Evolutionary conservation across 2,888 invertebrate genomes (phyloP), one percentile per base, ranked within the genome.

Genomic region (Drosophila tripunctata): DNA sequence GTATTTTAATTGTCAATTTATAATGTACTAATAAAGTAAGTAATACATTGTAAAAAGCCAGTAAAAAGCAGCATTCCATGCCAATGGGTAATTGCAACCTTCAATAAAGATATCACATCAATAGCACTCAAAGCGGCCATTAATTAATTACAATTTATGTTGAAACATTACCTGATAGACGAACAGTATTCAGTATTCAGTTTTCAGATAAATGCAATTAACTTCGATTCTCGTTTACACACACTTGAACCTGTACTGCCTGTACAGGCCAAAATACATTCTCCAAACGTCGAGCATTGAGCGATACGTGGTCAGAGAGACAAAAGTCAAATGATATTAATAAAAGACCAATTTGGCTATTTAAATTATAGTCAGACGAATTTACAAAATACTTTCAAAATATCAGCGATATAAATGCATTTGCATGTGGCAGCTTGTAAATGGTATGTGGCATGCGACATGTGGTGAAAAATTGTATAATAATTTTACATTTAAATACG

Each of bases 401-500:
- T 61, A 75, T 67, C n/a, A n/a, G n/a, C n/a, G n/a, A 67, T 48
- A 84, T 70, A 78, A 75, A 87, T 81, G 60, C 73, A 68, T 52
- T 45, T 60, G 36, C 44, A 44, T 55, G 43, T 24, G 51, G 31
- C 33, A 33, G 33, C 7, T 17, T 48, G 24, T 17, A 36, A 17
- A 14, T 15, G n/a, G 35, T 14, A n/a, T 6, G 14, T 12, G 14
- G 8, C 15, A 36, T 36, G 48, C 8, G 48, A 24, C 36, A 38
- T 31, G 12, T 43, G 51, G 36, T 17, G 21, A 33, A 71, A 66
- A 79, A 70, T 74, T 75, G 75, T 84, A 79, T 86, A 83, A 80
- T 81, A 84, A 75, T 75, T 71, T 84, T 43, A 74, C 51, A 70
- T 87, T 78, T 63, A 69, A 85, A 78, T 85, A 65, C 70, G 76